phyloP scores from a whole-genome alignment of 2,113 vertebrate genomes.

The Vimba vimba region DNA sequence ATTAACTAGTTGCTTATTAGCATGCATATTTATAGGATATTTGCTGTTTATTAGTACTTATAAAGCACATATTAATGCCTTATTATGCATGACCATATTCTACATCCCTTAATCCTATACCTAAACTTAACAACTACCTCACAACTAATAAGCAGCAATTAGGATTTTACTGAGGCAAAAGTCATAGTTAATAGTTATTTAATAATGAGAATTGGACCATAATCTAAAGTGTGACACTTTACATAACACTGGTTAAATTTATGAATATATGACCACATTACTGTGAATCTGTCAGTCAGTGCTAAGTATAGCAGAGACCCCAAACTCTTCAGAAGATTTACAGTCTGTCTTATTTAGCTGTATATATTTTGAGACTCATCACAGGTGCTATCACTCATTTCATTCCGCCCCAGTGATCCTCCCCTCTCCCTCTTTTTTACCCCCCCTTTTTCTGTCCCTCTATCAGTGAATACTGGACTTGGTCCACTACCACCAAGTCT shows the following conservation, averaged over 20 bases:
- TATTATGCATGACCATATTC: no score
- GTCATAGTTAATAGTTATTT: no score
- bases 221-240: no score
- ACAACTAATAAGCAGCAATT: no score
- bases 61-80: no score
- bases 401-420: conserved; percentile 51
- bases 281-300: not conserved
- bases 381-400: conserved; percentile 54
- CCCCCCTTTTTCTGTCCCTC: not conserved
- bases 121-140: no score
- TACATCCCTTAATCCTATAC: no score
- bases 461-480: conserved; percentile 48
- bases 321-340: conserved; percentile 38
- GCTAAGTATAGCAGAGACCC: conserved; percentile 8
- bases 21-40: no score
- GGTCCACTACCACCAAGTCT: conserved; percentile 49
- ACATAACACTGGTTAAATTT: not conserved
- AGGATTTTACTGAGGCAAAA: no score
- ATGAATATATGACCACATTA: not conserved
- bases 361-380: conserved; percentile 51
- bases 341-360: conserved; percentile 45
- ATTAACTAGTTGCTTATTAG: no score
- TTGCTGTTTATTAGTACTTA: no score
- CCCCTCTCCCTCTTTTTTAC: not conserved
- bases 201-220: no score